A percentile compares a stretch with the other conserved stretches of the same genome.
Conservation (phyloP, 37 sponge, comb jelly and placozoan species). For the Cladorhizidae sp. region DNA sequence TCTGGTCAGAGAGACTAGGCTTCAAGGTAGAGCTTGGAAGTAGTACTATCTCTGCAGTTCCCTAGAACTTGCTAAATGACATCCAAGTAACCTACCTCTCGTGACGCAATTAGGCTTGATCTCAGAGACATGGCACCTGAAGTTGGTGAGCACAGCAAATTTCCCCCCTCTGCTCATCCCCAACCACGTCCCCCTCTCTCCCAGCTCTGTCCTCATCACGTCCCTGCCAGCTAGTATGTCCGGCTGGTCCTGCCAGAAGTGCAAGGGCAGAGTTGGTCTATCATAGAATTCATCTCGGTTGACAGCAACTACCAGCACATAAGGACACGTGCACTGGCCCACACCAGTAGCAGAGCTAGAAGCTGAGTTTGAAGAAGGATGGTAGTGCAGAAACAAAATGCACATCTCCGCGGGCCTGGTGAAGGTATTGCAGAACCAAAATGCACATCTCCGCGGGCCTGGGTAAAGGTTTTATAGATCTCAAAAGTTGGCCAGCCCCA, state of each 20-base stretch:
- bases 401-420: too few species aligned
- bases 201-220: not conserved
- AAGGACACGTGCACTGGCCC: conserved; percentile 11
- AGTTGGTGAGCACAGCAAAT: conserved; percentile 79
- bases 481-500: too few species aligned
- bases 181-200: conserved; percentile 80
- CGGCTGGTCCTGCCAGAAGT: conserved; percentile 64
- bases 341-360: conserved; percentile 15
- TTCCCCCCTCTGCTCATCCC: conserved; percentile 65
- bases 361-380: conserved; percentile 8
- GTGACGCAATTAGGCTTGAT: not conserved
- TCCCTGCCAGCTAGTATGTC: conserved; percentile 49
- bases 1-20: too few species aligned
- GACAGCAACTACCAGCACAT: conserved; percentile 51
- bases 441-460: too few species aligned
- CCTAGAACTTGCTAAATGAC: too few species aligned
- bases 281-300: conserved; percentile 79
- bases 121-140: conserved; percentile 25
- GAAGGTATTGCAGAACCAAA: too few species aligned
- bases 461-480: too few species aligned
- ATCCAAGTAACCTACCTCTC: conserved; percentile 53
- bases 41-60: too few species aligned
- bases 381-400: conserved; percentile 53
- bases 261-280: conserved; percentile 30
- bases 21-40: too few species aligned